These are phyloP conservation scores for Melanerpes formicivorus DNA, from an alignment of 2,113 vertebrate species.

Conservation along the genomic window DNA sequence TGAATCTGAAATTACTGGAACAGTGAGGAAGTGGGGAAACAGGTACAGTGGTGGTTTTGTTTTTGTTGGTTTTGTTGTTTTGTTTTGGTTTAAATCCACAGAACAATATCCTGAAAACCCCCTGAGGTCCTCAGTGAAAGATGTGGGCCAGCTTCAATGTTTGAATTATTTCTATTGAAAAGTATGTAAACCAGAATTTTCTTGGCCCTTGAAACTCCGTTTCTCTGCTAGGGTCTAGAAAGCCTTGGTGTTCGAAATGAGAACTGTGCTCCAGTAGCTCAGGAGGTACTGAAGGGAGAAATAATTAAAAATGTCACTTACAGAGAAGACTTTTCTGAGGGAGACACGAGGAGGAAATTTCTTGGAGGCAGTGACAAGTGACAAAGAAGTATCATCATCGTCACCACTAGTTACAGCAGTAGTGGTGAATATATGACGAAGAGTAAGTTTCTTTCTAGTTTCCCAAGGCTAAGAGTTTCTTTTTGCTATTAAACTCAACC, in stretches of 20 bases:
- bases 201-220: neutral
- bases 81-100: neutral
- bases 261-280: neutral
- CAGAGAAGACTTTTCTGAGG: neutral
- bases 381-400: neutral
- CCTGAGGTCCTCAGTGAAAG: neutral
- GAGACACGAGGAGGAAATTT: neutral
- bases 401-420: neutral
- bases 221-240: neutral
- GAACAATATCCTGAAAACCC: neutral
- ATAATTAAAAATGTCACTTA: neutral
- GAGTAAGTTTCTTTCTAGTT: neutral
- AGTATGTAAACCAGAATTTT: neutral
- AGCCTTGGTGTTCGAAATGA: neutral
- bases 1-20: neutral
- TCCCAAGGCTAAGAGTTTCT: neutral
- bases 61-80: too few relatives aligned
- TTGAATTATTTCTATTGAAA: neutral
- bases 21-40: neutral
- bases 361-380: neutral
- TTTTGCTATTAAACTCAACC: neutral
- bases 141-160: neutral
- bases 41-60: neutral
- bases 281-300: neutral
- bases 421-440: neutral